Conservation (phyloP, 2,113 vertebrate species). For the Carettochelys insculpta region DNA sequence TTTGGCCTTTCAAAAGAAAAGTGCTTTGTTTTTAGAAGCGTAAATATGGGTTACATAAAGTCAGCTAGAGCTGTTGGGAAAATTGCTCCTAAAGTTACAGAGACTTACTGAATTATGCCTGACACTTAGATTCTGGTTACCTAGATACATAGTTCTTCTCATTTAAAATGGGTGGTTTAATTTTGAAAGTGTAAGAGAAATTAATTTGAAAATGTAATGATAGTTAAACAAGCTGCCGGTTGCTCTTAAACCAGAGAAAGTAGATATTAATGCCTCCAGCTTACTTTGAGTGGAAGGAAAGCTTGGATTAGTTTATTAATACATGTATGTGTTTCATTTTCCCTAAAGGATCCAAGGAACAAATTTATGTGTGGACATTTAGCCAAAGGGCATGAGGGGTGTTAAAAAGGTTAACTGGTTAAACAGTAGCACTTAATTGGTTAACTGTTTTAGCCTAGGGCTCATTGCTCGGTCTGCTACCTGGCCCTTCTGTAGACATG, state of each 20-base stretch:
- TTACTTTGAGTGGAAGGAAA: not conserved
- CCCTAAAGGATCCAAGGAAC: not conserved
- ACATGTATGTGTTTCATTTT: not conserved
- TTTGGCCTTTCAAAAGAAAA: not conserved
- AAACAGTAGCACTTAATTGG: no score
- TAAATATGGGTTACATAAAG: no score
- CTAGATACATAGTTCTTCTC: not conserved
- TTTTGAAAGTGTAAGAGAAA: not conserved
- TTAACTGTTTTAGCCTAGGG: no score
- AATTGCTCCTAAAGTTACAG: not conserved
- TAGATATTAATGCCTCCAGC: not conserved
- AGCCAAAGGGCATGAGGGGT: not conserved
- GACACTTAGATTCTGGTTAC: not conserved
- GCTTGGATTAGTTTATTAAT: not conserved
- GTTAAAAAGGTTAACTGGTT: no score
- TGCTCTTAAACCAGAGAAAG: not conserved
- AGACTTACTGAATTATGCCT: not conserved
- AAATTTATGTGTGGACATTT: not conserved
- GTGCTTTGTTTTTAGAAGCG: not conserved
- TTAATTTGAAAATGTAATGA: not conserved
- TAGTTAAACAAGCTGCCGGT: not conserved
- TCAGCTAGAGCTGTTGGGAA: not conserved
- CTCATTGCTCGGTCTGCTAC: no score
- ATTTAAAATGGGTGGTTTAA: not conserved
- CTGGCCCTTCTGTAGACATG: no score